phyloP scores from a whole-genome alignment of 2,797 vertebrate genomes.

The Mus minutoides region DNA sequence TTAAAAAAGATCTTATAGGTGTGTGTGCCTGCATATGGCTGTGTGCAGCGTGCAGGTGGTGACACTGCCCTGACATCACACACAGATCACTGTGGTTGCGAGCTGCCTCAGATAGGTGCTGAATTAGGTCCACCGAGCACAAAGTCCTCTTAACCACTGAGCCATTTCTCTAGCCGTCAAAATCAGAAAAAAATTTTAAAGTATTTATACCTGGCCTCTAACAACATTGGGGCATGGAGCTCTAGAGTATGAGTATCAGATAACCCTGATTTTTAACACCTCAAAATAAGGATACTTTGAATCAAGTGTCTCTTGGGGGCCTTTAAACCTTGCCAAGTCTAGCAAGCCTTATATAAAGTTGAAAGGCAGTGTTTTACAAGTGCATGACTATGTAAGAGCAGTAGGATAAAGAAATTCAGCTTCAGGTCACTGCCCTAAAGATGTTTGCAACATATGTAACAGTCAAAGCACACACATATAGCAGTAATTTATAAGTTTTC shows the following conservation, averaged over 20 bases:
- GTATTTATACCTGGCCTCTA: slow-evolving; percentile 52
- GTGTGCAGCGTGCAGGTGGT: background rate
- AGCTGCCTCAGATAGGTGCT: background rate
- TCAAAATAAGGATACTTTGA: slow-evolving; percentile 24
- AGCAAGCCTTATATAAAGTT: background rate
- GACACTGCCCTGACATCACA: no score
- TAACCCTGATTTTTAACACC: background rate
- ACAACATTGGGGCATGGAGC: background rate
- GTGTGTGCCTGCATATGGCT: background rate
- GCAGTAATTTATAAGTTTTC: slow-evolving; percentile 37
- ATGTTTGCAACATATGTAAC: background rate
- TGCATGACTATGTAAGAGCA: background rate
- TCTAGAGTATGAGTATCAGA: background rate
- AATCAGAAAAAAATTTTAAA: background rate
- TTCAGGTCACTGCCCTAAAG: slow-evolving; percentile 20
- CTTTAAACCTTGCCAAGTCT: background rate
- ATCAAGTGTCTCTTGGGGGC: background rate
- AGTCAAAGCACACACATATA: slow-evolving; percentile 5
- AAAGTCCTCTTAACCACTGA: background rate
- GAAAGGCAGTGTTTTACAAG: slow-evolving; percentile 15
- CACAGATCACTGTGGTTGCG: background rate
- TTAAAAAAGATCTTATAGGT: background rate
- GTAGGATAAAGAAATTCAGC: background rate
- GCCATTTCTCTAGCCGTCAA: background rate
- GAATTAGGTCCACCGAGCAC: background rate